Conservation (phyloP, 2,888 invertebrate genomes). For the Notodonta dromedarius region DNA sequence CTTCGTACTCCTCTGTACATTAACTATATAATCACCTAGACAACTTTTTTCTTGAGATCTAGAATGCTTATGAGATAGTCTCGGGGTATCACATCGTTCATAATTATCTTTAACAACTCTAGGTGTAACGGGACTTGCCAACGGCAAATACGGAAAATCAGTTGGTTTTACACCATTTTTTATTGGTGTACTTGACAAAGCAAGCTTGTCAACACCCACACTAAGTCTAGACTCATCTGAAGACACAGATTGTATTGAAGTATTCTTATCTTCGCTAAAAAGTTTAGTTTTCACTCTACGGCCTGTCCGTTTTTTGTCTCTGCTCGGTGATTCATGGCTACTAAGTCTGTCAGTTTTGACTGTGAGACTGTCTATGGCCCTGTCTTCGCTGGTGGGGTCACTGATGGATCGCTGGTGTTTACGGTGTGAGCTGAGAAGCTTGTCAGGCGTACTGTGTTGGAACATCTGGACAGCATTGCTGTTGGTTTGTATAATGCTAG, state of each 20-base stretch:
- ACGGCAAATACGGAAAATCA: slow-evolving; percentile 53
- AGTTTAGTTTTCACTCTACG: slow-evolving; percentile 73
- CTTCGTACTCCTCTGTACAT: slow-evolving; percentile 60
- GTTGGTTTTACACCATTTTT: slow-evolving; percentile 61
- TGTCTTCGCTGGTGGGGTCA: slow-evolving; percentile 71
- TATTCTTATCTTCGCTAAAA: slow-evolving; percentile 64
- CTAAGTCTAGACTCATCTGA: slow-evolving; percentile 70
- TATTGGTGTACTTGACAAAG: slow-evolving; percentile 69
- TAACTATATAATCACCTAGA: slow-evolving; percentile 68
- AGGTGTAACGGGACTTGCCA: slow-evolving; percentile 67
- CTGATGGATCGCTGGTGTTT: slow-evolving; percentile 71
- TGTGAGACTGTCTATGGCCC: slow-evolving; percentile 54
- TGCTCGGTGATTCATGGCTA: slow-evolving; percentile 70
- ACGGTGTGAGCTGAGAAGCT: slow-evolving; percentile 52
- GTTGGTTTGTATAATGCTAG: slow-evolving; percentile 72
- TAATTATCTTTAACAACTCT: slow-evolving; percentile 52
- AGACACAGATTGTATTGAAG: slow-evolving; percentile 52
- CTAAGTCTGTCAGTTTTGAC: slow-evolving; percentile 56
- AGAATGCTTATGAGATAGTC: slow-evolving; percentile 60
- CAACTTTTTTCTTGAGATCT: slow-evolving; percentile 69
- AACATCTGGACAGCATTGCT: slow-evolving; percentile 64
- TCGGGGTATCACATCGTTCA: slow-evolving; percentile 72
- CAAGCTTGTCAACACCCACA: slow-evolving; percentile 56
- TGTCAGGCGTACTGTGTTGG: slow-evolving; percentile 72
- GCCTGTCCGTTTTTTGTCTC: slow-evolving; percentile 62